phyloP scores from a whole-genome alignment of 1,140 invertebrate genomes.

The Eriosoma lanigerum region DNA sequence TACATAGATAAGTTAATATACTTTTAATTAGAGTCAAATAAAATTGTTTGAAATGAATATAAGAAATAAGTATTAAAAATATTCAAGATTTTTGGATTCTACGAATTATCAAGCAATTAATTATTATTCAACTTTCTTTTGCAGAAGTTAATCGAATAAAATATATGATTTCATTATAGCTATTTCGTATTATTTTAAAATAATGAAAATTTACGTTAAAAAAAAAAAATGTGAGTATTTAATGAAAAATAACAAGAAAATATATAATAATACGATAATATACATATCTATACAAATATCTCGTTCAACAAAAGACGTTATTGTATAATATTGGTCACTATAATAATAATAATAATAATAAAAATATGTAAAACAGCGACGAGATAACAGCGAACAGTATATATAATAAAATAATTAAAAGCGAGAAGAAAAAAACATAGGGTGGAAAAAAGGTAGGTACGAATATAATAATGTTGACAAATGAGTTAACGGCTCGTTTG shows the following conservation, averaged over 20 bases:
- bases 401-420: slow-evolving; percentile 16
- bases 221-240: no score
- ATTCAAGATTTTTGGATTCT: no score
- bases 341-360: neutral
- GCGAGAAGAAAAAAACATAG: neutral
- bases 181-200: neutral
- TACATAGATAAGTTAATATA: no score
- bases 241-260: no score
- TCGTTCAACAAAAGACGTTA: slow-evolving; percentile 5
- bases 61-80: no score
- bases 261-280: no score
- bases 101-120: no score
- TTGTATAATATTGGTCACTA: neutral
- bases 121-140: neutral
- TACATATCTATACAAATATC: no score
- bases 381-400: neutral
- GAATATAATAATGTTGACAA: slow-evolving; percentile 25
- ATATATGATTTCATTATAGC: neutral
- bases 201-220: no score
- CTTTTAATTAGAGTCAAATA: no score
- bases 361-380: neutral
- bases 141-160: neutral
- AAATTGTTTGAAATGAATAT: no score
- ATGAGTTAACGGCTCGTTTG: slow-evolving; percentile 37
- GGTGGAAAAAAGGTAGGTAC: neutral